These are phyloP conservation scores for Enteromius argenteus DNA, from an alignment of 2,797 vertebrate genomes.

Conservation along the genomic window DNA sequence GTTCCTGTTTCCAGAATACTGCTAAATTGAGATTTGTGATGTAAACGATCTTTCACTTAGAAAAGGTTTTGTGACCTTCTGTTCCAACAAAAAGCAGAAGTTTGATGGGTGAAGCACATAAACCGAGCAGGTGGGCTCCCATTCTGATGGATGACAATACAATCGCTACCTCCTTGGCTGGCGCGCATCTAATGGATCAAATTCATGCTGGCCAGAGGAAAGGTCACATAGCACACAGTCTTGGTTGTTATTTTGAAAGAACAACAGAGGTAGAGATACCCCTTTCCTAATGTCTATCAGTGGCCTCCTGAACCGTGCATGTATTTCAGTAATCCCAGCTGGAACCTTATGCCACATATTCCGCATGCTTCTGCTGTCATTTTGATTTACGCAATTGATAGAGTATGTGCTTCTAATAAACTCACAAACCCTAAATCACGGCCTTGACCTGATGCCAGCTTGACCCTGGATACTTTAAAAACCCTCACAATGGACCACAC, in stretches of 20 bases:
- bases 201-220: slow-evolving; percentile 78
- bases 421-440: slow-evolving; percentile 60
- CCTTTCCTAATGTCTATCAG: slow-evolving; percentile 64
- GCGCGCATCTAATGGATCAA: slow-evolving; percentile 73
- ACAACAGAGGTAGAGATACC: slow-evolving; percentile 71
- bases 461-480: slow-evolving; percentile 51
- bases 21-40: neutral
- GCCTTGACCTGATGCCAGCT: slow-evolving; percentile 58
- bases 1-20: neutral
- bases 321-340: slow-evolving; percentile 60
- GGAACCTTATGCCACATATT: slow-evolving; percentile 60
- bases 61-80: slow-evolving; percentile 44
- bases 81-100: slow-evolving; percentile 36
- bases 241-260: slow-evolving; percentile 80
- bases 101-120: slow-evolving; percentile 54
- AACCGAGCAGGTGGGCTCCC: slow-evolving; percentile 60
- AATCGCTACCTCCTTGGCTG: slow-evolving; percentile 60
- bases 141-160: slow-evolving; percentile 74
- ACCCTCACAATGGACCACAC: slow-evolving; percentile 37
- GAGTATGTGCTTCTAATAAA: slow-evolving; percentile 59
- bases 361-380: slow-evolving; percentile 67
- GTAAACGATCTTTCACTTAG: neutral
- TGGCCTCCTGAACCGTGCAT: slow-evolving; percentile 63
- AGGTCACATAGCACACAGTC: slow-evolving; percentile 79
- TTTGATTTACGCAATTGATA: slow-evolving; percentile 69